Evolutionary conservation across 2,888 invertebrate species (phyloP), one percentile per base, ranked within the genome.

Genomic region (Ormyrus pomaceus): DNA sequence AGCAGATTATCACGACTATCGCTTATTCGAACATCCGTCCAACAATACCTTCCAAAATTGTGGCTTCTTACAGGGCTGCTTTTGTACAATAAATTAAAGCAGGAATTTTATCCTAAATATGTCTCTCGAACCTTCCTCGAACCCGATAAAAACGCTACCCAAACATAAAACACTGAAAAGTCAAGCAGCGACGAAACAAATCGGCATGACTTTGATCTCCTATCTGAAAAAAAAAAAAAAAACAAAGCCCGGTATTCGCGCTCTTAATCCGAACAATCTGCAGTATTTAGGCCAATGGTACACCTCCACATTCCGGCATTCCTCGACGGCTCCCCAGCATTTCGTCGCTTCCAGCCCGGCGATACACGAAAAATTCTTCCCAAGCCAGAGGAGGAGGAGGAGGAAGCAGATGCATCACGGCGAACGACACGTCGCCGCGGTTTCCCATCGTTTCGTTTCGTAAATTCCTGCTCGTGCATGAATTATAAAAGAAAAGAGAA

Each of bases 401-500:
- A 46, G 19, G 34, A 69, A 56, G 13, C 58, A 65, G 19, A 64
- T 73, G 73, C 64, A 64, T 55, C 73, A 65, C 13, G 9, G 19
- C 9, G 9, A 59, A 11, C 72, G 58, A 66, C 56, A 10, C 59
- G 48, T 50, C 74, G 45, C 13, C 50, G 7, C 3, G 34, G 34
- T 34, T 34, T 50, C 70, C 6, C 70, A 3, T 19, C 10, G 61
- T 51, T 66, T 34, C 48, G 55, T 78, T 78, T 72, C 53, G 65
- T 61, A 78, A 78, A 59, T 66, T 48, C 59, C 66, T 58, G 34
- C 13, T 71, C 77, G 66, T 66, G 70, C 77, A 59, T 19, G 19
- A 46, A 71, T 72, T 72, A 66, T 19, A 65, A 34, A 34, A 34
- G 34, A 34, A 34, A 4, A 68, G 34, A 34, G 13, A 19, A 19